Conservation (phyloP, 2,888 invertebrate genomes). For the Parnassius smintheus region DNA sequence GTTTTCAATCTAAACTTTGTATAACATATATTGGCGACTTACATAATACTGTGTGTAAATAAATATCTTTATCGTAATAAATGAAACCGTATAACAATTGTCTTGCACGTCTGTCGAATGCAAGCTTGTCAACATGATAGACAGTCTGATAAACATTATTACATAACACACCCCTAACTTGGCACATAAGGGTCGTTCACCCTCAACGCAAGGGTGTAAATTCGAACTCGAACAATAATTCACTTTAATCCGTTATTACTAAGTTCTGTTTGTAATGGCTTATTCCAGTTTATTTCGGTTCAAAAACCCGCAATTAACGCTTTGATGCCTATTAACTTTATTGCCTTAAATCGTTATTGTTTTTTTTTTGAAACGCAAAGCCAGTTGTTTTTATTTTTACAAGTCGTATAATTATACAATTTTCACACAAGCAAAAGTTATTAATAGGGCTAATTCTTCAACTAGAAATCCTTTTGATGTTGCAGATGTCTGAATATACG, state of each 20-base stretch:
- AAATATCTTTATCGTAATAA: no score
- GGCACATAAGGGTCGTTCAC: conserved; percentile 56
- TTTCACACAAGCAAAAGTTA: no score
- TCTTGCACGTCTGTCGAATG: neutral
- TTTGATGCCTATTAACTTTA: conserved; percentile 5
- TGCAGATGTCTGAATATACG: no score
- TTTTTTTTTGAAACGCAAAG: neutral
- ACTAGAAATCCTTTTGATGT: no score
- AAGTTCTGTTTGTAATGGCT: conserved; percentile 29
- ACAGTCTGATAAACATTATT: conserved; percentile 46
- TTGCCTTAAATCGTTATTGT: neutral
- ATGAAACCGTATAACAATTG: no score
- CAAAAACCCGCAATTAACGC: conserved; percentile 20
- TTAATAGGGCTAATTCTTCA: no score
- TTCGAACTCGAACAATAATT: conserved; percentile 18
- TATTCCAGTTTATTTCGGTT: conserved; percentile 1
- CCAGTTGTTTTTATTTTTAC: no score
- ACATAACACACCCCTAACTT: conserved; percentile 45
- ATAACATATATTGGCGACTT: no score
- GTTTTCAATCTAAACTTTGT: no score
- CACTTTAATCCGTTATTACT: conserved; percentile 30
- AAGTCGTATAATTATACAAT: no score
- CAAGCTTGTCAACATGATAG: conserved; percentile 35
- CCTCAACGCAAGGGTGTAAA: conserved; percentile 35
- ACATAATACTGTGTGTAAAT: no score